Conservation (phyloP, 2,113 vertebrate genomes). For the Actenoides lindsayi region DNA sequence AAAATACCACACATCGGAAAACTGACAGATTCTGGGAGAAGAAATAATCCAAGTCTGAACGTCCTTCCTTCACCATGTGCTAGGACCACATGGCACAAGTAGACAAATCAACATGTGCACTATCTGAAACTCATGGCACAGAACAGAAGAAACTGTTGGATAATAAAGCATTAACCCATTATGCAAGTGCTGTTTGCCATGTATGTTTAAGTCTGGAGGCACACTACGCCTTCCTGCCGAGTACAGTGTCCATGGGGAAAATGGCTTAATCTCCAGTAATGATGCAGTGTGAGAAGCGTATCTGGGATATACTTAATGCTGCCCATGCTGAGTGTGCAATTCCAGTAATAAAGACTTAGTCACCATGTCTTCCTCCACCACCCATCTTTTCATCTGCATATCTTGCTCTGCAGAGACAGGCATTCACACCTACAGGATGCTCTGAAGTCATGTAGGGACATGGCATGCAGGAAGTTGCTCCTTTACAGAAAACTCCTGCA, state of each 20-base stretch:
- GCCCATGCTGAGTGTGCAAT: not conserved
- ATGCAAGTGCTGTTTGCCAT: not conserved
- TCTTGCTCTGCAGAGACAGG: not conserved
- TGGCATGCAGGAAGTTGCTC: not conserved
- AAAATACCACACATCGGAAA: not conserved
- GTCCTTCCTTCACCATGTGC: not conserved
- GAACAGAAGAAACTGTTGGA: not conserved
- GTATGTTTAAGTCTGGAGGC: not conserved
- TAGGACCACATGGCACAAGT: not conserved
- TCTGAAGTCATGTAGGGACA: conserved; percentile 16
- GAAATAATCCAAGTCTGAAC: not conserved
- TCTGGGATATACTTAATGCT: not conserved
- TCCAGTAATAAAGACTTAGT: conserved; percentile 12
- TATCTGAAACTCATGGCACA: not conserved
- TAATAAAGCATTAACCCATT: not conserved
- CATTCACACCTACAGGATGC: not conserved
- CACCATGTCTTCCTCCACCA: not conserved
- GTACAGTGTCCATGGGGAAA: not conserved
- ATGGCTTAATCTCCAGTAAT: not conserved
- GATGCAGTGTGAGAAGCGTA: not conserved
- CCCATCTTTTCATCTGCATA: not conserved
- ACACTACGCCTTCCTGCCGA: not conserved
- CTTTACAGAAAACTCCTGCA: not conserved
- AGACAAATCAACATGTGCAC: not conserved
- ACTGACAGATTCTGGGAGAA: not conserved